phyloP scores from a whole-genome alignment of 1,140 invertebrate genomes.

The Aphidius gifuensis region DNA sequence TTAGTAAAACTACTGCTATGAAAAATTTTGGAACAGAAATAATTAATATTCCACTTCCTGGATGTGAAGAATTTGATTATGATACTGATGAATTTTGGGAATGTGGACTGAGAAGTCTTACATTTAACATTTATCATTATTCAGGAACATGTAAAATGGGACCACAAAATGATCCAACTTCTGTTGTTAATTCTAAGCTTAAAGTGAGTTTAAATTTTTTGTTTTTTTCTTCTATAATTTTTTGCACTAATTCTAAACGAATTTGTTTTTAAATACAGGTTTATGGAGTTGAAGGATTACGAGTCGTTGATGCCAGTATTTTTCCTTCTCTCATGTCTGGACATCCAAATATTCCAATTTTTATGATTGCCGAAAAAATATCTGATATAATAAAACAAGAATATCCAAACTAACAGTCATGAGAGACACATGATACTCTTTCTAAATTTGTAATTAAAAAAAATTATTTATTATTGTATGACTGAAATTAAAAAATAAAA shows the following conservation, averaged over 20 bases:
- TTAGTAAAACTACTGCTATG: slow-evolving; percentile 61
- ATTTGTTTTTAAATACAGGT: slow-evolving; percentile 50
- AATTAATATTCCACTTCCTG: slow-evolving; percentile 61
- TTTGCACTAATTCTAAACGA: background rate
- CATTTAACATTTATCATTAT: slow-evolving; percentile 74
- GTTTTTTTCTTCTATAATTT: slow-evolving; percentile 8
- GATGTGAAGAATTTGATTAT: slow-evolving; percentile 63
- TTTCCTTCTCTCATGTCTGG: slow-evolving; percentile 71
- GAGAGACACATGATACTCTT: too few relatives aligned
- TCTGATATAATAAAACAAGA: slow-evolving; percentile 71
- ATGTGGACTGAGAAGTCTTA: slow-evolving; percentile 66
- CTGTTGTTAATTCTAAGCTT: slow-evolving; percentile 71
- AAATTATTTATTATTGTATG: too few relatives aligned
- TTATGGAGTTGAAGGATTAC: slow-evolving; percentile 64
- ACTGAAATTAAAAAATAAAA: too few relatives aligned
- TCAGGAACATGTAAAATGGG: slow-evolving; percentile 87
- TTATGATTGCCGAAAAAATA: slow-evolving; percentile 85
- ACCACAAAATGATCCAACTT: slow-evolving; percentile 60
- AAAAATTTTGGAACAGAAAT: slow-evolving; percentile 60
- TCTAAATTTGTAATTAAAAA: too few relatives aligned
- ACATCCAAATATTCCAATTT: slow-evolving; percentile 70
- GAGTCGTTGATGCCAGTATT: slow-evolving; percentile 74
- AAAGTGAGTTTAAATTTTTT: slow-evolving; percentile 33
- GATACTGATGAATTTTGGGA: slow-evolving; percentile 71
- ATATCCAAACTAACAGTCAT: too few relatives aligned